Percentiles rank a stretch among this genome's conserved stretches.
These are phyloP conservation scores for Leptodirus hochenwartii DNA, from an alignment of 2,888 invertebrate species.

Conservation along the genomic window DNA sequence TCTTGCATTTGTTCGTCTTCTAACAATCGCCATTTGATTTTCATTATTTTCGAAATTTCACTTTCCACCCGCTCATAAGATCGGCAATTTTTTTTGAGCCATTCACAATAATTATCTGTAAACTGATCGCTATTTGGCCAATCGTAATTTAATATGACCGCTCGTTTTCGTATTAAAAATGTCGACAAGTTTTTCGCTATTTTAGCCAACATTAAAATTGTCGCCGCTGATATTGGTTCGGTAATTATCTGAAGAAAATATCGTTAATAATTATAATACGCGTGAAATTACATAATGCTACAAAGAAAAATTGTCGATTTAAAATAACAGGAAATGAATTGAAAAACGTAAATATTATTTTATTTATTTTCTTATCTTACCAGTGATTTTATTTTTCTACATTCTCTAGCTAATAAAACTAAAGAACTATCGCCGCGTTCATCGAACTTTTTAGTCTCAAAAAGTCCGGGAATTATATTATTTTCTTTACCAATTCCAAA, in stretches of 20 bases:
- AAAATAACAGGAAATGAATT: too few species aligned
- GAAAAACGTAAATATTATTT: too few species aligned
- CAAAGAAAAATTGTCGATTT: too few species aligned
- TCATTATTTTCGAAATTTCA: slow-evolving; percentile 50
- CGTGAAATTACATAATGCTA: slow-evolving; percentile 1
- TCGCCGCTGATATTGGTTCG: slow-evolving; percentile 61
- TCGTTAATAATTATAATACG: slow-evolving; percentile 2
- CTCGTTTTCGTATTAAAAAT: slow-evolving; percentile 50
- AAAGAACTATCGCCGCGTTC: slow-evolving; percentile 51
- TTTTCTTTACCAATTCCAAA: slow-evolving; percentile 49
- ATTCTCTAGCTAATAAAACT: slow-evolving; percentile 45
- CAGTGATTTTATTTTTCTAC: slow-evolving; percentile 46
- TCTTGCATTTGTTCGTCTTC: slow-evolving; percentile 44
- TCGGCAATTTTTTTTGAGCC: slow-evolving; percentile 41
- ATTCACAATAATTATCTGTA: slow-evolving; percentile 40
- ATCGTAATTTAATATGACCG: slow-evolving; percentile 46
- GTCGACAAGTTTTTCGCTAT: slow-evolving; percentile 41
- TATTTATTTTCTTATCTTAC: slow-evolving; percentile 30
- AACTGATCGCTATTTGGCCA: slow-evolving; percentile 43
- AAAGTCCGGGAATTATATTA: too few species aligned
- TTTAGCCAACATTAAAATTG: slow-evolving; percentile 48
- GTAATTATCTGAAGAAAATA: slow-evolving; percentile 37
- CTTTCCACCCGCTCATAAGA: slow-evolving; percentile 45
- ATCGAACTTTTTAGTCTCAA: too few species aligned
- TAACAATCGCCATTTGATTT: slow-evolving; percentile 46